These are phyloP conservation scores for Hesperia comma DNA, from an alignment of 2,888 invertebrate genomes.

Conservation along the genomic window DNA sequence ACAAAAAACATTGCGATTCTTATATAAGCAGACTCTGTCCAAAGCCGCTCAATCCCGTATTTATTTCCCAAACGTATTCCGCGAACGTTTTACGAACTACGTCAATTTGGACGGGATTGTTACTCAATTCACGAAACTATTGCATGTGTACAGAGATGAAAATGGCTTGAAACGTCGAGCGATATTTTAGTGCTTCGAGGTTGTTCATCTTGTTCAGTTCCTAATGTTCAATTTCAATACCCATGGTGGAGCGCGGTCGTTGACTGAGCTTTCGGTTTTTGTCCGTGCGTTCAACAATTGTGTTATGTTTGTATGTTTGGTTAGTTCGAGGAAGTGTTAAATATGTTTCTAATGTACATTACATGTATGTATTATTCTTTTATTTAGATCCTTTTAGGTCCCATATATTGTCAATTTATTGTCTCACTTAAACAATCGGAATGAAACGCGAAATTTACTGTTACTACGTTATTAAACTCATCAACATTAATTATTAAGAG, in stretches of 20 bases:
- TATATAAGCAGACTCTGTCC: not conserved
- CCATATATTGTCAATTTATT: not conserved
- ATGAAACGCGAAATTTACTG: too few relatives aligned
- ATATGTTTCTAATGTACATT: not conserved
- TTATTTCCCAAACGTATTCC: slow-evolving; percentile 35
- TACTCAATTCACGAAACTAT: slow-evolving; percentile 25
- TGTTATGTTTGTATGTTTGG: slow-evolving; percentile 16
- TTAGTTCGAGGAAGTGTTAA: slow-evolving; percentile 9
- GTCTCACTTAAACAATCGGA: too few relatives aligned
- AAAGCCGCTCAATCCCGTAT: slow-evolving; percentile 27
- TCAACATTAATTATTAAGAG: too few relatives aligned
- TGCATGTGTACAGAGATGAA: slow-evolving; percentile 25
- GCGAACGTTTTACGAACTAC: slow-evolving; percentile 38
- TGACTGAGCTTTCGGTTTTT: slow-evolving; percentile 23
- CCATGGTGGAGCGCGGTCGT: slow-evolving; percentile 27
- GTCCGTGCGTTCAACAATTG: not conserved
- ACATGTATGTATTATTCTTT: not conserved
- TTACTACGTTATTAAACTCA: too few relatives aligned
- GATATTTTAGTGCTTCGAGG: slow-evolving; percentile 14
- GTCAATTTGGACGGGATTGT: slow-evolving; percentile 34
- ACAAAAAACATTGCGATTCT: not conserved
- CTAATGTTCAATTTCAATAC: not conserved
- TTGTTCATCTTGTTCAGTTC: slow-evolving; percentile 20
- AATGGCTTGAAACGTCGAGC: slow-evolving; percentile 13
- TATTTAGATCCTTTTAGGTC: not conserved